A percentile compares a stretch with the other conserved stretches of the same genome.
Evolutionary conservation across 2,113 vertebrate species (phyloP).

Genomic region (Xenopus tropicalis): DNA sequence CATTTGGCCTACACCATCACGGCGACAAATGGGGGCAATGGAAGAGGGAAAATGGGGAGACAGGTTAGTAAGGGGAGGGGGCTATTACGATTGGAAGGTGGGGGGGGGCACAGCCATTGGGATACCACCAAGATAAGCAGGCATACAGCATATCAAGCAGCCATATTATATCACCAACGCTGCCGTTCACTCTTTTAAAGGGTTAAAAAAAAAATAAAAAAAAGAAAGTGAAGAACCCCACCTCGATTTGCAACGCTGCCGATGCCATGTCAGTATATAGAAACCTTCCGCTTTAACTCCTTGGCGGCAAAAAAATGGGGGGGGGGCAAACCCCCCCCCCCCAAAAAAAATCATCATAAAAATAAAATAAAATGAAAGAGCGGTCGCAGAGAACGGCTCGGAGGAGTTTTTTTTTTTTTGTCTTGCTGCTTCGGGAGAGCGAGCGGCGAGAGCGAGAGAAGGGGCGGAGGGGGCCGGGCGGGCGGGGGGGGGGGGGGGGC

Average conservation of each 20-base stretch:
- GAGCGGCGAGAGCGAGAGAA: slow-evolving; percentile 38
- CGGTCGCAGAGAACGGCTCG: not conserved
- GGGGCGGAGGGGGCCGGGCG: slow-evolving; percentile 50
- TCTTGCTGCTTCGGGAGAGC: slow-evolving; percentile 48
- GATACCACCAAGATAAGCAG: not conserved
- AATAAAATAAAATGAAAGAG: not conserved
- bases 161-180: slow-evolving; percentile 49
- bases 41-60: slow-evolving; percentile 27
- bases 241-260: slow-evolving; percentile 64
- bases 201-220: not conserved
- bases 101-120: slow-evolving; percentile 42
- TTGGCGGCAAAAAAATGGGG: not conserved
- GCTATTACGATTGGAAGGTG: slow-evolving; percentile 49
- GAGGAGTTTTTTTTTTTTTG: slow-evolving; percentile 20
- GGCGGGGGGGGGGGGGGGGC: slow-evolving; percentile 50
- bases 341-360: not conserved
- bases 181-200: slow-evolving; percentile 35
- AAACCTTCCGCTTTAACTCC: slow-evolving; percentile 17
- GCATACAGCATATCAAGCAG: slow-evolving; percentile 41
- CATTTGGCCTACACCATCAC: slow-evolving; percentile 49
- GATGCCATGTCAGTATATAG: not conserved
- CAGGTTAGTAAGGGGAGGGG: slow-evolving; percentile 33
- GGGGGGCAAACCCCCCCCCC: too few species aligned
- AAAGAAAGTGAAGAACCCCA: slow-evolving; percentile 58
- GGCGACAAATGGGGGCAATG: slow-evolving; percentile 42